Conservation (phyloP, 35 echinoderm and acorn worm species). For the Amphiura filiformis region DNA sequence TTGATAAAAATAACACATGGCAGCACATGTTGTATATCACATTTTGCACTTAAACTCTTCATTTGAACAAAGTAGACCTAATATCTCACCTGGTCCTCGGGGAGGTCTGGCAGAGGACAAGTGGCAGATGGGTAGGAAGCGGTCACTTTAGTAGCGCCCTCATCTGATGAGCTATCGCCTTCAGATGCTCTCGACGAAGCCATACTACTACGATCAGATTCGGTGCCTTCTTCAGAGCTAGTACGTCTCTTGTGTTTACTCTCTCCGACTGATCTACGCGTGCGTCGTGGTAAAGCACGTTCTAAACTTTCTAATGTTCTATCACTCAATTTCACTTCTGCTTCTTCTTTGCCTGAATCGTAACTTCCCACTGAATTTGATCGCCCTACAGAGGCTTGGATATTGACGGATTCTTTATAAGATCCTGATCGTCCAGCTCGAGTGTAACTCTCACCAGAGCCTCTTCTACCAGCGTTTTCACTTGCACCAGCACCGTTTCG, state of each 20-base stretch:
- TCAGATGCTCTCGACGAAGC: conserved; percentile 28
- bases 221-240: conserved; percentile 49
- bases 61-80: too few species aligned
- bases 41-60: too few species aligned
- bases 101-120: conserved; percentile 43
- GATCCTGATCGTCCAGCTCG: background rate
- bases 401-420: background rate
- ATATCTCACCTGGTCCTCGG: conserved; percentile 66
- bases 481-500: background rate
- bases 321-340: conserved; percentile 41
- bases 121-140: conserved; percentile 16
- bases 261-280: conserved; percentile 54
- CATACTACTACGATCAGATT: conserved; percentile 35
- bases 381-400: background rate
- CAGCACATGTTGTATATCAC: too few species aligned
- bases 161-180: conserved; percentile 60
- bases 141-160: conserved; percentile 18
- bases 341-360: background rate
- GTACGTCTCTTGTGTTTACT: conserved; percentile 27
- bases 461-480: background rate
- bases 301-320: conserved; percentile 54
- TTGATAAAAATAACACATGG: too few species aligned
- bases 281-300: conserved; percentile 41
- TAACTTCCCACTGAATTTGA: background rate
- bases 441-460: background rate